Base-by-base conservation (phyloP, 2,113 vertebrate species). In the Pica pica region DNA sequence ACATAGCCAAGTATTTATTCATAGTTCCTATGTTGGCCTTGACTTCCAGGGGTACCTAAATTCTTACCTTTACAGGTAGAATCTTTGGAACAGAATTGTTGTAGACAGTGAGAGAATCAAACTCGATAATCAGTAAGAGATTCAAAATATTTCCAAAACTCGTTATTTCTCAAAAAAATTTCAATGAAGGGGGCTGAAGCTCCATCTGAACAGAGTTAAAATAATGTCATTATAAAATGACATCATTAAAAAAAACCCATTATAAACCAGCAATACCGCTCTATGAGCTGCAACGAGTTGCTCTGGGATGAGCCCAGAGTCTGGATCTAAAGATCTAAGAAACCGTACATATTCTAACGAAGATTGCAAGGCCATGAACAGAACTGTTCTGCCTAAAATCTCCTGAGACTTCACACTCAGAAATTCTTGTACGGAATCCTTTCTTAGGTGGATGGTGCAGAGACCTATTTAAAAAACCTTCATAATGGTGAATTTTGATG, bases 301-400 rank as follows among this genome's bases (percentile, higher is more conserved):
- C 14, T 35, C 39, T 56, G 59, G 59, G 27, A 67, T 78, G 56
- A 94, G 16, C 11, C 9, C 37, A 21, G 46, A 56, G 26, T 42
- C 23, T 90, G 35, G 5, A 74, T 63, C 16, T 59, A 46, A 76
- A 90, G 37, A 49, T 27, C 33, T 80, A 39, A 39, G 67, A 74
- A 85, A 63, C 4, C 1, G 2, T n/a, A 24, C 0, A 0, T 46
- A 16, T 55, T 83, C 50, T 78, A 21, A 8, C 2, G 4, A 86
- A 74, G 7, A 11, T 20, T 67, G 15, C 2, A 5, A 81, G 17
- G n/a, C 31, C 23, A 11, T 18, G 8, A 83, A 27, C 14, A 70
- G 64, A 78, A 59, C 30, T 68, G 4, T 49, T 89, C 37, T 76
- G 26, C 46, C n/a, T 64, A 53, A 93, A 94, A 84, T 46, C 19